phyloP scores from a whole-genome alignment of 2,113 vertebrate genomes.

The Zosterops pallidus region DNA sequence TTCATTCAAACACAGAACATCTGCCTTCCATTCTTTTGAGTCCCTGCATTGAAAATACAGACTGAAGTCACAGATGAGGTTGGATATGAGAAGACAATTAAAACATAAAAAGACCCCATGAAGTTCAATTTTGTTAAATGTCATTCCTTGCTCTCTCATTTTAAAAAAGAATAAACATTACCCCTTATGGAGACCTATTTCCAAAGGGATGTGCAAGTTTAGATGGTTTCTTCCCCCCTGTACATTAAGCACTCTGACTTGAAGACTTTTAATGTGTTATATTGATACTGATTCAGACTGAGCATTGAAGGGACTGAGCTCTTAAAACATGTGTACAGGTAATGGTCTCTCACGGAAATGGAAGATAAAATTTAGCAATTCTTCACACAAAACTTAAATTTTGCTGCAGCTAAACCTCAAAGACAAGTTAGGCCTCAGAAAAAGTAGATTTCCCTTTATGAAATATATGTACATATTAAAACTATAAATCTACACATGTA shows the following conservation, averaged over 20 bases:
- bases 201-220: not conserved
- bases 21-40: not conserved
- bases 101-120: not conserved
- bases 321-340: not conserved
- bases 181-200: not conserved
- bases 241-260: not conserved
- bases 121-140: not conserved
- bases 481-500: not conserved
- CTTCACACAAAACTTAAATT: not conserved
- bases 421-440: not conserved
- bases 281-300: not conserved
- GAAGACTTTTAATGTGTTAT: not conserved
- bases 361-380: not conserved
- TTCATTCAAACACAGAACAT: slow-evolving; percentile 10
- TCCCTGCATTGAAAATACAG: no score
- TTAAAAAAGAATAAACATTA: not conserved
- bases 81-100: not conserved
- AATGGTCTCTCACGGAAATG: not conserved
- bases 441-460: not conserved
- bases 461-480: not conserved
- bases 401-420: not conserved
- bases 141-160: not conserved
- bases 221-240: not conserved
- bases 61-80: not conserved
- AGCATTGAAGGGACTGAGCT: not conserved